Percentiles rank a stretch among this genome's conserved stretches.
phyloP scores from a whole-genome alignment of 1,140 invertebrate species.

The Heliconius eleuchia region DNA sequence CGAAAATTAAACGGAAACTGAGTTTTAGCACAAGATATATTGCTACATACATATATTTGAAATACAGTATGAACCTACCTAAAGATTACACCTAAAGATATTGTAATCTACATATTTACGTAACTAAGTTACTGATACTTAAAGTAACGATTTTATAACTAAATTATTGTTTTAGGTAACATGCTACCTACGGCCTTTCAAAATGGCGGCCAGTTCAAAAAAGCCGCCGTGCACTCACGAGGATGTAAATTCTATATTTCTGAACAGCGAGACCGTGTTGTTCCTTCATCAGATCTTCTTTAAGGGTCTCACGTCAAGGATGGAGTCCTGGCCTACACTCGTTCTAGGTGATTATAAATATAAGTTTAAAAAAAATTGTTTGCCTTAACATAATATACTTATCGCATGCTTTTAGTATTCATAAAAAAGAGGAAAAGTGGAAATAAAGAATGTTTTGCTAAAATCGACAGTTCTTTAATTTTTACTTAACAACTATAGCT shows the following conservation, averaged over 20 bases:
- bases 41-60: no score
- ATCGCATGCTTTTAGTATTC: background rate
- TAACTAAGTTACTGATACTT: background rate
- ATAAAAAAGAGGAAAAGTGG: no score
- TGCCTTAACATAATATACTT: background rate
- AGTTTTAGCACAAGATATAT: no score
- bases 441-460: no score
- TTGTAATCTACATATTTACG: no score
- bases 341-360: slow-evolving; percentile 86
- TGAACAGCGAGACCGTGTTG: slow-evolving; percentile 96
- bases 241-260: slow-evolving; percentile 97
- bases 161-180: slow-evolving; percentile 83
- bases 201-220: slow-evolving; percentile 97
- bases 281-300: slow-evolving; percentile 98
- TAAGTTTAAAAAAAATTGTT: background rate
- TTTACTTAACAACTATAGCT: no score
- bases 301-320: slow-evolving; percentile 94
- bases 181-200: slow-evolving; percentile 95
- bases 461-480: no score
- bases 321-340: slow-evolving; percentile 96
- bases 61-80: no score
- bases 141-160: no score
- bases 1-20: no score
- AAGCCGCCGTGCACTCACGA: slow-evolving; percentile 96
- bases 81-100: no score